Conservation (phyloP, 2,113 vertebrate genomes). For the Saimiri boliviensis region DNA sequence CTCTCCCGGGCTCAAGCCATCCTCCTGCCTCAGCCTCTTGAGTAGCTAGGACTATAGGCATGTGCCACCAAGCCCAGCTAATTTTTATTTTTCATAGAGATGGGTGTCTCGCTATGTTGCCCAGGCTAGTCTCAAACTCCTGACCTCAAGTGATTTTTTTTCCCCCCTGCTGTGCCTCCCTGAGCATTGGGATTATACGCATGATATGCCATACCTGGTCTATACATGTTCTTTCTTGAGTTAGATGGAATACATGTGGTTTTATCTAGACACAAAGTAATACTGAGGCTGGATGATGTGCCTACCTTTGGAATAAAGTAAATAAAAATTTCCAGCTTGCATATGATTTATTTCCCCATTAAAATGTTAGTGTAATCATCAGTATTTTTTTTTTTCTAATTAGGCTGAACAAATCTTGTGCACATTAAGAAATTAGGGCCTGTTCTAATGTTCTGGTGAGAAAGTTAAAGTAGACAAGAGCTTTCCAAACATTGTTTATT, state of each 20-base stretch:
- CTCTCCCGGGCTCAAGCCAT: too few relatives aligned
- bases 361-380: background rate
- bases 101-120: too few relatives aligned
- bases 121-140: too few relatives aligned
- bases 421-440: conserved; percentile 5
- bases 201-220: too few relatives aligned
- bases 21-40: too few relatives aligned
- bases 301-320: conserved; percentile 27
- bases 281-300: background rate
- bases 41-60: too few relatives aligned
- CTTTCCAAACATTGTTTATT: background rate
- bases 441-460: background rate
- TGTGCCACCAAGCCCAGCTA: too few relatives aligned
- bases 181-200: too few relatives aligned
- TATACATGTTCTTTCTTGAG: conserved; percentile 19
- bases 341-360: background rate
- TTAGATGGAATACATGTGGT: background rate
- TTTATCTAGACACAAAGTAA: background rate
- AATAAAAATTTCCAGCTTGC: background rate
- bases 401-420: background rate
- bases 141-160: too few relatives aligned
- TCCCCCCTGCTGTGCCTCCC: too few relatives aligned
- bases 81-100: too few relatives aligned
- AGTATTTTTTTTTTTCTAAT: background rate
- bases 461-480: background rate